Base-by-base conservation (phyloP, 2,797 vertebrate species). In the Manis pentadactyla region DNA sequence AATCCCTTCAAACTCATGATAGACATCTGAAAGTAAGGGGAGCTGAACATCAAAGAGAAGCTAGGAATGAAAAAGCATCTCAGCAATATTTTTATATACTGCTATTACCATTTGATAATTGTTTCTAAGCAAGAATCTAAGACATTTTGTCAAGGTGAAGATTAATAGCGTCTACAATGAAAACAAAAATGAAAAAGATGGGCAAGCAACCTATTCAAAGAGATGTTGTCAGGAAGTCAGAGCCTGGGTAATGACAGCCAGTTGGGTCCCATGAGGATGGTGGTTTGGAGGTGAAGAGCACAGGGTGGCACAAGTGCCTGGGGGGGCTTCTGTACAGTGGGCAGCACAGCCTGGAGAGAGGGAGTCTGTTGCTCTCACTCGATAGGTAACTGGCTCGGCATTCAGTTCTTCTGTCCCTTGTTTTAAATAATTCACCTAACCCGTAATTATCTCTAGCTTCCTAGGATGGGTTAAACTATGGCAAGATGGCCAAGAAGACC, bases 141-240 rank as follows among this genome's bases (percentile, higher is more conserved):
- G 61, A 34, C 18, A 49, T 14, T 61, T 71, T 73, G 15, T 90
- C 39, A 90, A 79, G n/a, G 23, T 37, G 55, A 53, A 61, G 31
- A 90, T 86, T 61, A 81, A 53, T 31, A 13, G 19, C 31, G 23
- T 42, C 31, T n/a, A 81, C 69, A 55, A 53, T 25, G 39, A 39
- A 87, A 87, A 68, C 71, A 73, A 82, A 86, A 66, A 29, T 63
- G 29, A 81, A 83, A 83, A 59, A 27, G 6, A 68, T 39, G 18
- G 9, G 14, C 10, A 73, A 53, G 9, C 34, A 66, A 68, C 10
- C 46, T 77, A 75, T 64, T 68, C 66, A 85, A 78, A 93, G 46
- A 61, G 61, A 83, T 86, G 51, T 5, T 90, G 12, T 73, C 57
- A 39, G 15, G 10, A 81, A 86, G 25, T 29, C 8, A 5, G 51